phyloP scores from a whole-genome alignment of 2,797 vertebrate genomes.

The Hafferia zeledoni region DNA sequence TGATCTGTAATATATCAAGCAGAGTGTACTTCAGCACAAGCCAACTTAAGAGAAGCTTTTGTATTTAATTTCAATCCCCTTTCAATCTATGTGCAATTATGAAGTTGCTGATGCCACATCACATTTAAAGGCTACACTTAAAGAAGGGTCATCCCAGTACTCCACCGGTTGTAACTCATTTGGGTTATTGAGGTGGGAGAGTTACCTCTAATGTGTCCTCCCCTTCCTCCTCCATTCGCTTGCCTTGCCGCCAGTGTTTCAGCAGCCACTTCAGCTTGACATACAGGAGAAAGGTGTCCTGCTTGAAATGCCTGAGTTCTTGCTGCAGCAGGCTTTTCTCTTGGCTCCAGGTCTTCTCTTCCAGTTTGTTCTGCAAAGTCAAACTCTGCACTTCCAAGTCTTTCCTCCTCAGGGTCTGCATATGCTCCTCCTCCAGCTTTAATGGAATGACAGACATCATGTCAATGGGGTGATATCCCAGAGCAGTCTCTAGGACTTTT shows the following conservation, averaged over 20 bases:
- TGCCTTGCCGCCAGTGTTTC: constrained; percentile 89
- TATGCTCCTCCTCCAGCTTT: constrained; percentile 86
- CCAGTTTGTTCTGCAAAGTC: constrained; percentile 81
- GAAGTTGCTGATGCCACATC: background rate
- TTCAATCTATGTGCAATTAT: background rate
- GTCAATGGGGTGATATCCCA: background rate
- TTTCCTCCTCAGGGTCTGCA: constrained; percentile 79
- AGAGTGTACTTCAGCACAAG: background rate
- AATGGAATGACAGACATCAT: constrained; percentile 21
- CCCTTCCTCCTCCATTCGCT: constrained; percentile 79
- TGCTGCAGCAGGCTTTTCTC: constrained; percentile 88
- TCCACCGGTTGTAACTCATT: background rate
- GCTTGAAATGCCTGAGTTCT: constrained; percentile 89
- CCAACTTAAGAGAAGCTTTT: background rate
- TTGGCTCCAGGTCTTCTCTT: constrained; percentile 87
- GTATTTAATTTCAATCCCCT: background rate
- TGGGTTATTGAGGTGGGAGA: background rate
- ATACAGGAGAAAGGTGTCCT: constrained; percentile 91
- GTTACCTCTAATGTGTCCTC: constrained; percentile 81
- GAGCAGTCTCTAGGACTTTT: background rate
- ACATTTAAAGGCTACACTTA: background rate
- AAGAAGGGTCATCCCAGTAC: background rate
- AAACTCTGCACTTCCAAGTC: constrained; percentile 91
- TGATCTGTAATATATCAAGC: background rate
- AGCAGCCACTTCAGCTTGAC: constrained; percentile 94